Base-by-base conservation (phyloP, 2,888 invertebrate genomes). In the Drosophila paranaensis region DNA sequence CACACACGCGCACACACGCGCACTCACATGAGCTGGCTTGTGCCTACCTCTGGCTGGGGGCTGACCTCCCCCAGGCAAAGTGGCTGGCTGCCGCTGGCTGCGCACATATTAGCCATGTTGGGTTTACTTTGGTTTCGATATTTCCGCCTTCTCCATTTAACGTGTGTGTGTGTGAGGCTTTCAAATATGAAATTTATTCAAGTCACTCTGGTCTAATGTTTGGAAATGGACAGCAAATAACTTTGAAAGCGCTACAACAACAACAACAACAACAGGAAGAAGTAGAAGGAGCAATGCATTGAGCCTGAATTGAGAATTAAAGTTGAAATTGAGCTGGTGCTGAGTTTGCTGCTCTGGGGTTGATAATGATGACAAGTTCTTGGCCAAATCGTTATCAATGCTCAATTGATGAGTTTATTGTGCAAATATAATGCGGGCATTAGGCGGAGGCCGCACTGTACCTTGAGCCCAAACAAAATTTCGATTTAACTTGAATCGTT, bases 171-270 rank as follows among this genome's bases (percentile, higher is more conserved):
- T 68, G 74, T 64, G 67, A 54, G 84, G 87, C 71, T 82, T 77
- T 86, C 86, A 77, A 88, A 89, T 87, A 88, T 89, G 85, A 89
- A 89, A 89, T 89, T 89, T 89, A 89, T 89, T 89, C 89, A 86
- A 89, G 89, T 89, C 88, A 87, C 88, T 88, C 83, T 77, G 84
- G 85, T 75, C 88, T 83, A 82, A 88, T 89, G 89, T 88, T 84
- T 82, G 83, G 77, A 79, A 88, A 89, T 85, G 79, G 84, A 80
- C 85, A 87, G 88, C 86, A 87, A 87, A 87, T 87, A 87, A 87
- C 84, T 87, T 85, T 82, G 79, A 79, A 80, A 81, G 85, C 86
- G 86, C 70, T 75, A 77, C 78, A 81, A 79, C 61, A 85, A 81
- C 75, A 85, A 74, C 76, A 81, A 65, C 55, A 68, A 9, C 66